Base-by-base conservation (phyloP, 2,113 vertebrate species). In the Glareola pratincola region DNA sequence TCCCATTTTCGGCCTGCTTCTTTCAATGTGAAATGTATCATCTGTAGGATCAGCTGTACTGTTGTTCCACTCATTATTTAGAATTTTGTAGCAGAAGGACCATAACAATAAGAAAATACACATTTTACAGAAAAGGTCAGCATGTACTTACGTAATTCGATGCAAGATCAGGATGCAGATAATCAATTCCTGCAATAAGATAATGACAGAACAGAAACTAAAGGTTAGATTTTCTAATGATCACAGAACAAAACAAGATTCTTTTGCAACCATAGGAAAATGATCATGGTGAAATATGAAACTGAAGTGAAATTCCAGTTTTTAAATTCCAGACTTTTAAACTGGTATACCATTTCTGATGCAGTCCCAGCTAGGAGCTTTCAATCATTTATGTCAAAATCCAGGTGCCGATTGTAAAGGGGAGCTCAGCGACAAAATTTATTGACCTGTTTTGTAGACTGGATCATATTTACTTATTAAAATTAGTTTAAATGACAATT, bases 161-260 rank as follows among this genome's bases (percentile, higher is more conserved):
- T 95, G 99, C 99, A 92, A 99, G 98, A 97, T 99, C 99, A 51
- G 99, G 99, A 97, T 99, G 99, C 53, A 99, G 98, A 96, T 99
- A 99, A 97, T 99, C 99, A 74, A 99, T 99, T 85, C 99, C 99
- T 99, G 98, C 85, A 98, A 98, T 88, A 81, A 98, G 82, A 97
- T 24, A 97, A 97, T 16, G 77, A 95, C 66, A 98, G 78, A 90
- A 95, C 9, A 97, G 68, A 94, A 98, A 87, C 3, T 34, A 77
- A 91, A 94, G 74, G 83, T 98, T 97, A 97, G 1, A 71, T 43
- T 80, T 92, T 85, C 64, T 63, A 69, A 84, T 37, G 7, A 85
- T 68, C 51, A 67, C 34, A 78, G 29, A 87, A 59, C 18, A 78
- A 67, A 68, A 74, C 6, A 86, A 78, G 39, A 91, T 45, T 45